Percentiles rank a stretch among this genome's conserved stretches.
phyloP scores from a whole-genome alignment of 2,113 vertebrate species.

The Zosterops lateralis region DNA sequence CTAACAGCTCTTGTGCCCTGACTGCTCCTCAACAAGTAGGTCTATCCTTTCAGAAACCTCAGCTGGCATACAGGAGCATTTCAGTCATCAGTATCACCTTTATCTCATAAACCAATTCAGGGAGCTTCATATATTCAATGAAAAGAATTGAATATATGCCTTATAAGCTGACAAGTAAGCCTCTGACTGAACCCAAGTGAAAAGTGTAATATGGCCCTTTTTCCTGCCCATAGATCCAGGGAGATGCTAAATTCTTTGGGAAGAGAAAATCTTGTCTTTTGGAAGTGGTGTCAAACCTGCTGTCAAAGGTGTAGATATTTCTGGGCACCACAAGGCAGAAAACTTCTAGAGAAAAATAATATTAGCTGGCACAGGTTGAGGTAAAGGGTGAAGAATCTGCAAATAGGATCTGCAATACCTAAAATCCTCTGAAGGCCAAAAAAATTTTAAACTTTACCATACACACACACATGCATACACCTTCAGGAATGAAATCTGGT shows the following conservation, averaged over 20 bases:
- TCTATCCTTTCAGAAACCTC: not conserved
- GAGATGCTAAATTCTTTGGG: not conserved
- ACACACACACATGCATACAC: not conserved
- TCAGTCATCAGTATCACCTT: not conserved
- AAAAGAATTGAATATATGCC: too few species aligned
- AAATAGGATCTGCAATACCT: not conserved
- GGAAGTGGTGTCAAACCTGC: not conserved
- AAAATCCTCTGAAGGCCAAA: not conserved
- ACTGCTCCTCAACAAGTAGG: not conserved
- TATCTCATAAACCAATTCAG: not conserved
- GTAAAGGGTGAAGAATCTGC: not conserved
- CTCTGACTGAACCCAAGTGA: not conserved
- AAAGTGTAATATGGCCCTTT: not conserved
- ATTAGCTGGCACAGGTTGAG: not conserved
- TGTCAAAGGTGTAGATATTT: not conserved
- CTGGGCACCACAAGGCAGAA: not conserved
- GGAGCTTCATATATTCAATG: not conserved
- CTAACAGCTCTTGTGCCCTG: accelerated
- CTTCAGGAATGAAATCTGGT: not conserved
- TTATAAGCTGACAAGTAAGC: not conserved
- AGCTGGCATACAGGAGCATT: not conserved
- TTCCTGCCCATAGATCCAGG: not conserved
- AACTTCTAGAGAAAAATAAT: not conserved
- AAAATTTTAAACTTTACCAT: not conserved
- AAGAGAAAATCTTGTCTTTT: not conserved